Percentiles rank a stretch among this genome's conserved stretches.
These are phyloP conservation scores for Tympanoctomys barrerae DNA, from an alignment of 2,797 vertebrate species.

Conservation along the genomic window DNA sequence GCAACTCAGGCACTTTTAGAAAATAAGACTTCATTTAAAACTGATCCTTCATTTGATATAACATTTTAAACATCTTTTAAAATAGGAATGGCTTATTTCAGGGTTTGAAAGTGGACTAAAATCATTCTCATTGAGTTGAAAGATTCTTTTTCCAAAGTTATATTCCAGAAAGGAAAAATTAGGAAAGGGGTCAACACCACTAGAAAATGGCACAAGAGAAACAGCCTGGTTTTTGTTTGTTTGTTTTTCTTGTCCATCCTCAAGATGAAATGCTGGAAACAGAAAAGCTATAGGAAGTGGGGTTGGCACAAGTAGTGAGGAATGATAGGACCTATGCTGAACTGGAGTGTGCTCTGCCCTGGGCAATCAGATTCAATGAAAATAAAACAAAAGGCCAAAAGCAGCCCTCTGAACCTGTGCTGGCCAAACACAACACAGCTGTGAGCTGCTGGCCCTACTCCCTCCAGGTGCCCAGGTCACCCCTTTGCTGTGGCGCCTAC, in stretches of 20 bases:
- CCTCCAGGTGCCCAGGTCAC: not conserved
- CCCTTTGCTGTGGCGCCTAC: accelerated
- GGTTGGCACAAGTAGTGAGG: not conserved
- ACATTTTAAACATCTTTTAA: not conserved
- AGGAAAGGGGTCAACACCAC: not conserved
- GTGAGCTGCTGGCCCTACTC: not conserved
- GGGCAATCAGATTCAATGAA: constrained; percentile 31
- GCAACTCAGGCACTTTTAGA: not conserved
- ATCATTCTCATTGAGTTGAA: not conserved
- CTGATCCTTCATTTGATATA: not conserved
- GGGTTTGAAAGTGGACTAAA: constrained; percentile 14
- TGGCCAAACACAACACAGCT: constrained; percentile 71
- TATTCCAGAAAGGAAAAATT: not conserved
- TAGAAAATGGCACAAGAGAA: not conserved
- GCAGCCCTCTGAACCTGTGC: not conserved
- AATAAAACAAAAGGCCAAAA: constrained; percentile 54
- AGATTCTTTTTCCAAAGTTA: not conserved
- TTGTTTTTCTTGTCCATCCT: not conserved
- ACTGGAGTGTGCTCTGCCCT: not conserved
- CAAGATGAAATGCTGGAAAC: not conserved
- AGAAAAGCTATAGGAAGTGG: not conserved
- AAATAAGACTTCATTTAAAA: constrained; percentile 11
- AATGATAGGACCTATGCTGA: not conserved
- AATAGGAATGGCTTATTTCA: not conserved
- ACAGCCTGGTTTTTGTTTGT: not conserved